Evolutionary conservation across 2,888 invertebrate genomes (phyloP).

Genomic region (Poecilobothrus nobilitatus): DNA sequence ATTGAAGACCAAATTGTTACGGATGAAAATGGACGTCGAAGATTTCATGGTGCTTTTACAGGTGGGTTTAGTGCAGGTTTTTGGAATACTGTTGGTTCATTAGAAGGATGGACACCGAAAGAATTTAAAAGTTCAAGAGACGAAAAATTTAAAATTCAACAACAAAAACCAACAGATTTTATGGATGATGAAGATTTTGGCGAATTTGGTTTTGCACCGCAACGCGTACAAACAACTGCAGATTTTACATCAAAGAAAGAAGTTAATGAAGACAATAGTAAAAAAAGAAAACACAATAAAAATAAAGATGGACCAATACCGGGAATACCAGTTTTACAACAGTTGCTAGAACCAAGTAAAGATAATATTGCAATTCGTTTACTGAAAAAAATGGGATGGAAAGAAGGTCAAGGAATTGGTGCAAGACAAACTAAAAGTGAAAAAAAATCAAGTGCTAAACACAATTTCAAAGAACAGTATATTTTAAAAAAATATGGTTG

Average conservation of each 20-base stretch:
- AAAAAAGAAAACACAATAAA: constrained; percentile 42
- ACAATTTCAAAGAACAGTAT: constrained; percentile 36
- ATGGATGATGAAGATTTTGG: constrained; percentile 98
- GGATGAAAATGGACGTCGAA: constrained; percentile 76
- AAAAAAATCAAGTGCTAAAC: constrained; percentile 36
- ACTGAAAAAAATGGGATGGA: constrained; percentile 87
- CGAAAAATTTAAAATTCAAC: constrained; percentile 50
- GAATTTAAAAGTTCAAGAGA: constrained; percentile 81
- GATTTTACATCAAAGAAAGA: constrained; percentile 54
- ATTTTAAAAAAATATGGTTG: constrained; percentile 38
- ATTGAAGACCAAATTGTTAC: constrained; percentile 82
- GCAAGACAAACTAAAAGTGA: constrained; percentile 44
- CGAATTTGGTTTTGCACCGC: constrained; percentile 92
- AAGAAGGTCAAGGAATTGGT: constrained; percentile 68
- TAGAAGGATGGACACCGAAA: constrained; percentile 90
- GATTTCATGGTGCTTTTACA: constrained; percentile 99
- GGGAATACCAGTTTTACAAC: constrained; percentile 63
- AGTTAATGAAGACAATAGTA: constrained; percentile 26
- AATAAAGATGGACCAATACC: constrained; percentile 34
- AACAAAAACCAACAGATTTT: constrained; percentile 79
- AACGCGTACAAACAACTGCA: constrained; percentile 67
- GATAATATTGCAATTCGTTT: constrained; percentile 83
- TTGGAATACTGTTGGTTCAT: constrained; percentile 91
- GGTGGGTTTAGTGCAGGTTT: constrained; percentile 97
- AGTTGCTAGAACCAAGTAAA: constrained; percentile 62